Base-by-base conservation (phyloP, 2,888 invertebrate species). In the Synanthedon myopaeformis region DNA sequence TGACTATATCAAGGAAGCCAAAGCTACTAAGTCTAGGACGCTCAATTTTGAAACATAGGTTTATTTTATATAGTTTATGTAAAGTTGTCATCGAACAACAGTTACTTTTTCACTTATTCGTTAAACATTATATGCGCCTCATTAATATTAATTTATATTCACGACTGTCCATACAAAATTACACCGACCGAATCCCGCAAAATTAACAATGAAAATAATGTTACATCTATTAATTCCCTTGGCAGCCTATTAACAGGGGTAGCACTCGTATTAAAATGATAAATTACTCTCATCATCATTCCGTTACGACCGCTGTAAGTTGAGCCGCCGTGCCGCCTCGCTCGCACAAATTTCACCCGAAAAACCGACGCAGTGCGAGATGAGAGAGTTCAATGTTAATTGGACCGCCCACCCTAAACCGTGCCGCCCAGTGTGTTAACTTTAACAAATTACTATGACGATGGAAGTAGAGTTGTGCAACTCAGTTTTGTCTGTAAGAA, bases 241-340 rank as follows among this genome's bases (percentile, higher is more conserved):
- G 75, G 71, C 81, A 80, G 69, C 69, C 74, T 76, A 81, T 81
- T 83, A 84, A 82, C 82, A 76, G 76, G 78, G 82, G 82, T 74
- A 75, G 70, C 70, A 66, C 68, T 74, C 82, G 77, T 82, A 84
- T 85, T 84, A 84, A 84, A 85, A 84, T 85, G 84, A 85, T 82
- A 84, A 83, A 85, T 83, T 76, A 72, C 74, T 71, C 75, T 76
- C 80, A 83, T 83, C 79, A 83, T 81, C 76, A 76, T 80, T 78
- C 66, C 68, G 70, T 64, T 65, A 62, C 61, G 59, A 61, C 82
- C 71, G 72, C 4, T 56, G 3, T 61, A 59, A 48, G 8, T 52
- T 56, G 69, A 63, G 4, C 73, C 61, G 45, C 57, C 14, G 73
- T 49, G 14, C 8, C 45, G 14, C 45, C 13, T 14, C 56, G 56